Base-by-base conservation (phyloP, 2,888 invertebrate genomes). In the Macaria notata region DNA sequence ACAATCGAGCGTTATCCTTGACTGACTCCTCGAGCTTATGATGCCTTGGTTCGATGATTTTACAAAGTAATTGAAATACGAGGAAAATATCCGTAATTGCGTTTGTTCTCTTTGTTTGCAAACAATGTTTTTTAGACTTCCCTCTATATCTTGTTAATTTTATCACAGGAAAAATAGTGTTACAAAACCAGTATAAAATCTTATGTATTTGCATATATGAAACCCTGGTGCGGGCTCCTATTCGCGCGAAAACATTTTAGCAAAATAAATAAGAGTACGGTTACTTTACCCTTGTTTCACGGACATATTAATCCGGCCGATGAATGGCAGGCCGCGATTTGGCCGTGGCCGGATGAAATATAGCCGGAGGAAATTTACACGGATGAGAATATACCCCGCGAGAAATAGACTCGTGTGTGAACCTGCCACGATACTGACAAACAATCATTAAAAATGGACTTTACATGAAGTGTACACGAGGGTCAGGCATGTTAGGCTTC, bases 291-390 rank as follows among this genome's bases (percentile, higher is more conserved):
- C 47, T 59, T 59, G 54, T 59, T 55, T 59, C 66, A 56, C 58
- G 61, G 61, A 64, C 63, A 59, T 68, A 70, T 71, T 71, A 71
- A 73, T 66, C 65, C 63, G 59, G 45, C 51, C 66, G 63, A 70
- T 67, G 67, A 72, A 68, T 65, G 61, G 63, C 56, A 53, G 63
- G 59, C 56, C 49, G 59, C 64, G 56, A 64, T 62, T 68, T 56
- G 43, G 46, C 56, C 56, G 54, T 46, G 56, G 30, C 43, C 53
- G 51, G 43, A 45, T 63, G 65, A 58, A 59, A 58, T 56, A 50
- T 60, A 61, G 54, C 56, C 46, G 50, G 57, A 39, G 63, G 46
- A 66, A 68, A 71, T 67, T 67, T 68, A 58, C 50, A 54, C 59
- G 68, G 63, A 54, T 68, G 64, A 66, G 67, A 61, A 59, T 54